Base-by-base conservation (phyloP, 2,113 vertebrate species). In the Heterochromis multidens region DNA sequence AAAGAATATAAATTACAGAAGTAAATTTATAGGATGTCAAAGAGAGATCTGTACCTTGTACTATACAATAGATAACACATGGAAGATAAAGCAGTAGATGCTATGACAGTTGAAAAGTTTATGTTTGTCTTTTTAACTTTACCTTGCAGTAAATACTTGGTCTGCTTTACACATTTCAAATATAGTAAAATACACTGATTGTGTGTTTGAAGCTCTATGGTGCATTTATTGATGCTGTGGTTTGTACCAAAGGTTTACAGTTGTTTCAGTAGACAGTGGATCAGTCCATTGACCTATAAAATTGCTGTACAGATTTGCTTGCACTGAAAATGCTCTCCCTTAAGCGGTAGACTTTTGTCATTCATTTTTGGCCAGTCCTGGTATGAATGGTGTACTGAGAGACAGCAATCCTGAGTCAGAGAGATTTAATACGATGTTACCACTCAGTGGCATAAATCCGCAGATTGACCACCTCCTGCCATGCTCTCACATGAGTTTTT, bases 371-470 rank as follows among this genome's bases (percentile, higher is more conserved):
- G 31, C 79, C 31, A n/a, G 77, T 61, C 78, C 67, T 70, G 57
- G 76, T 89, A 83, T 92, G 88, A 91, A 93, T 86, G 92, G 84
- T 85, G 77, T 54, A 70, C 81, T 58, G 90, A 83, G 65, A 89
- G 88, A 89, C 83, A 88, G 88, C 85, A 83, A 79, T 90, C 76
- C 91, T 79, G 87, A 93, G 88, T 93, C 91, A 84, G 84, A 93
- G 88, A 84, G 92, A 91, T 93, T 95, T 93, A 93, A 91, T 91
- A 88, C 35, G 25, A 92, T 87, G 91, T 92, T 88, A 84, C 89
- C 62, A 77, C 91, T 90, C 89, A 89, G 91, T 84, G 90, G 88
- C 83, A 89, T 86, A 90, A 94, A 94, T 92, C 89, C 83, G 37
- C 78, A 37, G 90, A 92, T 93, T 91, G 93, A 91, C 90, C 86